A percentile compares a stretch with the other conserved stretches of the same genome.
These are phyloP conservation scores for Coenonympha glycerion DNA, from an alignment of 2,888 invertebrate species.

Conservation along the genomic window DNA sequence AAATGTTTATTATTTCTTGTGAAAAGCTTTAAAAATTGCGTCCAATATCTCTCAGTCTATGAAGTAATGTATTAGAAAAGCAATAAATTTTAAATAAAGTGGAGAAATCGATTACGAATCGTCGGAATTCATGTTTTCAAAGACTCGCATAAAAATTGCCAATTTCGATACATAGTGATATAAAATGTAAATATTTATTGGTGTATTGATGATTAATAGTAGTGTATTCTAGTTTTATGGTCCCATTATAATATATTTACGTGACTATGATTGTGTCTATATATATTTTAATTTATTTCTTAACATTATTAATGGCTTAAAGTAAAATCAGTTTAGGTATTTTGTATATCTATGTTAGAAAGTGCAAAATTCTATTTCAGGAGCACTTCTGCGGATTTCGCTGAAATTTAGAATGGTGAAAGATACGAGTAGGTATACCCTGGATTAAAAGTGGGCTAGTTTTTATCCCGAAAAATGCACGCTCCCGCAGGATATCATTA, in stretches of 20 bases:
- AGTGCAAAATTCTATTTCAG: too few relatives aligned
- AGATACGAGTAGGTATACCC: too few relatives aligned
- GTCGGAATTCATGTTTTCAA: slow-evolving; percentile 9
- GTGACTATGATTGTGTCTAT: slow-evolving; percentile 4
- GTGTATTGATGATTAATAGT: slow-evolving; percentile 3
- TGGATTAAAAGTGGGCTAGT: too few relatives aligned
- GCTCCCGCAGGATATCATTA: too few relatives aligned
- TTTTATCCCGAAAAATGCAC: too few relatives aligned
- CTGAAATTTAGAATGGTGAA: too few relatives aligned
- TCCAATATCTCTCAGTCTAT: background rate
- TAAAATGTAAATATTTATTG: slow-evolving; percentile 7
- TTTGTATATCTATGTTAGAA: too few relatives aligned
- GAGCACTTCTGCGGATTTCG: too few relatives aligned
- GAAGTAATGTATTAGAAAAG: background rate
- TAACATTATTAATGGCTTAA: slow-evolving; percentile 1
- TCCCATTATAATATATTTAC: slow-evolving; percentile 5
- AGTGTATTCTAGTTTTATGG: slow-evolving; percentile 10
- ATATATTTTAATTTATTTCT: slow-evolving; percentile 1
- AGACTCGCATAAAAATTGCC: slow-evolving; percentile 8
- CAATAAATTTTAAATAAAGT: slow-evolving; percentile 13
- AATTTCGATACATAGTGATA: background rate
- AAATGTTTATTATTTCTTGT: too few relatives aligned
- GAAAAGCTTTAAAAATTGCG: background rate
- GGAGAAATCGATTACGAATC: slow-evolving; percentile 14
- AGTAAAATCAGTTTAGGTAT: background rate